Conservation (phyloP, 2,113 vertebrate species). For the Corythoichthys haematopterus region DNA sequence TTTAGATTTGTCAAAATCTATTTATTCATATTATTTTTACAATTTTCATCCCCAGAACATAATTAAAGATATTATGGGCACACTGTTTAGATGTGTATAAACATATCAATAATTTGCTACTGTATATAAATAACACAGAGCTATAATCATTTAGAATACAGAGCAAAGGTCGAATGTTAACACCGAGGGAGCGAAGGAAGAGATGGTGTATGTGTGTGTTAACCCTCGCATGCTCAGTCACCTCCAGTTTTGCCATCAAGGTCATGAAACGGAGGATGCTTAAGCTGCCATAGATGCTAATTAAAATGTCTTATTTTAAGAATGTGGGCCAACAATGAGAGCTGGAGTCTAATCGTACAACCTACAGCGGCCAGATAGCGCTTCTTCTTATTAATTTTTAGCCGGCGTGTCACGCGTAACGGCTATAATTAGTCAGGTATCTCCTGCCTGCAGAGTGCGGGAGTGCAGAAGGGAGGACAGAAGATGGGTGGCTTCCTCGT, state of each 20-base stretch:
- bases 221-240: slow-evolving; percentile 37
- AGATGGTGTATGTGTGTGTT: slow-evolving; percentile 41
- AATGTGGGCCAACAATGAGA: slow-evolving; percentile 1
- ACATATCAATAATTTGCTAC: too few species aligned
- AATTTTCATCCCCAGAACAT: too few species aligned
- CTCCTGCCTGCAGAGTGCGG: slow-evolving; percentile 46
- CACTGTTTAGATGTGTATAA: too few species aligned
- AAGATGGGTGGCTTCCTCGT: slow-evolving; percentile 11
- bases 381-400: neutral
- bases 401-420: neutral
- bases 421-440: slow-evolving; percentile 61
- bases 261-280: slow-evolving; percentile 43
- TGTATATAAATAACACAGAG: neutral
- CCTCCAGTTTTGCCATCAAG: slow-evolving; percentile 59
- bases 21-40: too few species aligned
- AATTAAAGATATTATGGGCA: too few species aligned
- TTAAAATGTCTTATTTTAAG: slow-evolving; percentile 4
- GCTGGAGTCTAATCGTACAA: neutral
- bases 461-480: slow-evolving; percentile 24
- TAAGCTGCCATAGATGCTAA: slow-evolving; percentile 21
- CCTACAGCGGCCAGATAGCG: neutral
- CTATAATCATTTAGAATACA: neutral
- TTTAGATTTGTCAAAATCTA: too few species aligned
- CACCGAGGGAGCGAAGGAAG: slow-evolving; percentile 59
- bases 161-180: neutral